Base-by-base conservation (phyloP, 2,888 invertebrate species). In the Leptura quadrifasciata region DNA sequence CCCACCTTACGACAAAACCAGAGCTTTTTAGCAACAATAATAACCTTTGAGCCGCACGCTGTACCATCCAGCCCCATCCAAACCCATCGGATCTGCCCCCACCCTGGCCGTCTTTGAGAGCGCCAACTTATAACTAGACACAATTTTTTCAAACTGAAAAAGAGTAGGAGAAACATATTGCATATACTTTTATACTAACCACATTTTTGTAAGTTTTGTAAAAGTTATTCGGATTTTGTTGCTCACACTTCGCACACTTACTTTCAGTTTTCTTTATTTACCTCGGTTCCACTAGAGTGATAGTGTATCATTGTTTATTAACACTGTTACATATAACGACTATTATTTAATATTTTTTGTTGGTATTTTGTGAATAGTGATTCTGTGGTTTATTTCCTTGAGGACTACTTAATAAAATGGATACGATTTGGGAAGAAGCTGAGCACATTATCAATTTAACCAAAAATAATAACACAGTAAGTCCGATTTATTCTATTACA, bases 401-500 rank as follows among this genome's bases (percentile, higher is more conserved):
- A 61, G 65, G 39, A 75, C 20, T 65, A 10, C 15, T 24, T 6
- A n/a, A 24, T 24, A 79, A 73, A 71, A 82, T 80, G 79, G 80
- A 82, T 76, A 79, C 81, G 17, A 65, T 84, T 55, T 75, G 80
- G 77, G 82, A 84, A 74, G 84, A 84, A 74, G 81, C 79, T 2
- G 79, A 82, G 58, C 78, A 80, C 67, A 80, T 82, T 65, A 77
- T 84, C 57, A 83, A 79, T 65, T 72, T 82, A 2, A 79, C 84
- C 2, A 82, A 76, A 57, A 78, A 76, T 61, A 82, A 82, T 75
- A 79, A 70, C 65, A 78, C 82, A 54, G 82, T 82, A 74, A 82
- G 82, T 72, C 1, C 1, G 10, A 47, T 10, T 52, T 15, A 21
- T 6, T 21, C 12, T 64, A 9, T 39, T 60, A 58, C 35, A 47